Evolutionary conservation across 2,113 vertebrate genomes (phyloP).

Genomic region (Brachionichthys hirsutus): DNA sequence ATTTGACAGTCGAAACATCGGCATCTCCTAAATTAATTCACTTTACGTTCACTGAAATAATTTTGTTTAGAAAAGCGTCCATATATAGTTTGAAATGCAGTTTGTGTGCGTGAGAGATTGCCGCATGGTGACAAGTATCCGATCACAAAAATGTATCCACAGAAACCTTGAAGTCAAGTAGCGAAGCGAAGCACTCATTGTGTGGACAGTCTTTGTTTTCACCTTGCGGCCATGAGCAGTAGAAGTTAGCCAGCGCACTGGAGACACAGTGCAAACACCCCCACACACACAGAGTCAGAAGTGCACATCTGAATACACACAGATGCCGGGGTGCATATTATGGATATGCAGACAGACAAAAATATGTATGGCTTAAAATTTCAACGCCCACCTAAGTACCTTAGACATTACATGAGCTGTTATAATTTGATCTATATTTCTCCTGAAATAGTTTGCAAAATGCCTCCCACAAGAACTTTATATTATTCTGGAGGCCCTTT

Average conservation of each 20-base stretch:
- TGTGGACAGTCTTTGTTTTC: slow-evolving; percentile 24
- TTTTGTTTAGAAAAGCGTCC: background rate
- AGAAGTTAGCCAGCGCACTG: background rate
- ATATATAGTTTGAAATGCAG: too few species aligned
- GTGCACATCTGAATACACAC: background rate
- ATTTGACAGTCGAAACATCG: background rate
- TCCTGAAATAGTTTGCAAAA: slow-evolving; percentile 29
- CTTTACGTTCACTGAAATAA: too few species aligned
- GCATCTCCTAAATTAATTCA: too few species aligned
- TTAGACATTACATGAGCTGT: slow-evolving; percentile 14
- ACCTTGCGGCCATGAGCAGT: slow-evolving; percentile 21
- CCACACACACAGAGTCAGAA: slow-evolving; percentile 9
- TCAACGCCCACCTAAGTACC: slow-evolving; percentile 29
- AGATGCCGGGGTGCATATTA: background rate
- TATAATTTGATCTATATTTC: slow-evolving; percentile 22
- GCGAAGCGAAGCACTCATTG: background rate
- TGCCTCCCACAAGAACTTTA: slow-evolving; percentile 17
- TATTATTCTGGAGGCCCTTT: slow-evolving; percentile 24
- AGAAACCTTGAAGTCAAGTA: background rate
- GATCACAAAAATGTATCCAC: background rate
- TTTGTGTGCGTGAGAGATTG: background rate
- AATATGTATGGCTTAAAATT: slow-evolving; percentile 28
- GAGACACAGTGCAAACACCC: slow-evolving; percentile 13
- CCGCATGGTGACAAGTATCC: background rate
- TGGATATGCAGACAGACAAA: slow-evolving; percentile 5